Conservation (phyloP, 2,113 vertebrate genomes). For the Microcebus tavaratra region DNA sequence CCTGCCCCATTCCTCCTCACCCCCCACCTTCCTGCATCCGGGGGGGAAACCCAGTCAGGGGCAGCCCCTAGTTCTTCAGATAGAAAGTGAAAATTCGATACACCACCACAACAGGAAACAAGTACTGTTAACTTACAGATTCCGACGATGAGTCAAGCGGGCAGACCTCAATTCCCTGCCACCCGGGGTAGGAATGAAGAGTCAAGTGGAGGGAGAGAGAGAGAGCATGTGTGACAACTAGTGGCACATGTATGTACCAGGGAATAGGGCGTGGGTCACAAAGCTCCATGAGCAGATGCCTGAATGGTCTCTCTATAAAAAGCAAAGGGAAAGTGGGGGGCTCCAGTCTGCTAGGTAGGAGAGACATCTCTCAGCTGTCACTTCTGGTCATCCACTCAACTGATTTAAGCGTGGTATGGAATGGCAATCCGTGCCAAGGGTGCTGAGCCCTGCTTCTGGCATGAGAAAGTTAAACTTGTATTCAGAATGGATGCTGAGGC, state of each 20-base stretch:
- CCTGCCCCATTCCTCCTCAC: background rate
- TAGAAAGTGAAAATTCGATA: background rate
- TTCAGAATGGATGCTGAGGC: background rate
- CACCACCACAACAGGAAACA: background rate
- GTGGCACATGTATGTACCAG: background rate
- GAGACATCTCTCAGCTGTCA: background rate
- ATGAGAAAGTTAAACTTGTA: background rate
- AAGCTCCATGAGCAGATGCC: background rate
- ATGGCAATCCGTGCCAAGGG: background rate
- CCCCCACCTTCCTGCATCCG: no score
- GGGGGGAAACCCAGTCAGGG: no score
- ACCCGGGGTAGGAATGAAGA: background rate
- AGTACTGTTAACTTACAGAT: background rate
- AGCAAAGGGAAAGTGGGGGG: background rate
- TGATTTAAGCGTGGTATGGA: background rate
- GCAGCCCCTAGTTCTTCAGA: background rate
- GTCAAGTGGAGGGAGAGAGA: background rate
- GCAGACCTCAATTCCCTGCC: background rate
- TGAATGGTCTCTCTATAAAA: background rate
- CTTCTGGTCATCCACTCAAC: background rate
- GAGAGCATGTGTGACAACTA: no score
- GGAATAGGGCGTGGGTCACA: background rate
- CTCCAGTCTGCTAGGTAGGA: background rate
- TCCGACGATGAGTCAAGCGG: accelerated
- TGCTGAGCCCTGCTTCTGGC: background rate